Conservation (phyloP, 2,113 vertebrate species). For the Anoplopoma fimbria region DNA sequence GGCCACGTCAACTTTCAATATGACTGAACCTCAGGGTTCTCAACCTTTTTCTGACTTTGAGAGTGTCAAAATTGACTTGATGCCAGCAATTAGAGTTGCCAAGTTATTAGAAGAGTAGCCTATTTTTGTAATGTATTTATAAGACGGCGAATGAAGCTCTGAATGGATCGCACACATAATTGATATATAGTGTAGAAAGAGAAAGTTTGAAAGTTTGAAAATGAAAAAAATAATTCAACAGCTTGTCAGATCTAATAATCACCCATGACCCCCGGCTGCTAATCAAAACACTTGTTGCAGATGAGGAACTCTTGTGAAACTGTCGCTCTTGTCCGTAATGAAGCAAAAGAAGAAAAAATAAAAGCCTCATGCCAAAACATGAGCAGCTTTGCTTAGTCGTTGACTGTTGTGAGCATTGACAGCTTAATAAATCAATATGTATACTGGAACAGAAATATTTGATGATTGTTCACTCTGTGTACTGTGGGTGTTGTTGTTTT, state of each 20-base stretch:
- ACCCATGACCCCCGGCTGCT: too few relatives aligned
- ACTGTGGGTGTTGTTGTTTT: neutral
- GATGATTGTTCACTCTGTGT: neutral
- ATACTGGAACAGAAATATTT: neutral
- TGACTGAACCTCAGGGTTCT: conserved; percentile 17
- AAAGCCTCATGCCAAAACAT: neutral
- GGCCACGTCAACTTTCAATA: neutral
- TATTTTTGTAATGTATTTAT: neutral
- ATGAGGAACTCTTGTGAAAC: conserved; percentile 37
- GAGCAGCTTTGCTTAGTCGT: neutral
- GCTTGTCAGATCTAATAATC: neutral
- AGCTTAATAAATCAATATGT: conserved; percentile 7
- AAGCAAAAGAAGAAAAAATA: neutral
- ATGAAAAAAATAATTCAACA: neutral
- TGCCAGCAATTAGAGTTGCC: neutral
- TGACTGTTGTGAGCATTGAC: conserved; percentile 6
- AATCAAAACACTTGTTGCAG: neutral
- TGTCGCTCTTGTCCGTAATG: neutral
- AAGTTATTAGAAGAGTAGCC: neutral
- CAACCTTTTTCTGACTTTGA: conserved; percentile 16
- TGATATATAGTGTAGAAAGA: too few relatives aligned
- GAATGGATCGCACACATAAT: neutral
- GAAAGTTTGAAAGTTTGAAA: too few relatives aligned
- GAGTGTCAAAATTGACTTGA: neutral
- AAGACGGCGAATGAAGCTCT: neutral